A percentile compares a stretch with the other conserved stretches of the same genome.
Conservation (phyloP, 92 coral and sea anemone species). For the Porites evermanni region DNA sequence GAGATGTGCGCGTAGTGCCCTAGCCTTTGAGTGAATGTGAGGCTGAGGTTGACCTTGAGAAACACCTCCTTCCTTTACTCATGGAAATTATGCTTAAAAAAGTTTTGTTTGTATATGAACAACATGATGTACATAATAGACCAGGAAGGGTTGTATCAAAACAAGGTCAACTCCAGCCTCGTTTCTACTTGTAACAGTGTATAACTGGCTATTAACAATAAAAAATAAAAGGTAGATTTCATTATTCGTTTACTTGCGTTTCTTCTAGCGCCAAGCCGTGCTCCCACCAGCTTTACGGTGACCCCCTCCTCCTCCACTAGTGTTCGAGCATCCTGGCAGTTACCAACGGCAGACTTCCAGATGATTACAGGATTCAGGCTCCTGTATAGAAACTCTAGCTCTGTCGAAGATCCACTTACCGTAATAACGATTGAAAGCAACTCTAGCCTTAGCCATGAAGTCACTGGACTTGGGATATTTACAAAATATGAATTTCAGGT, state of each 20-base stretch:
- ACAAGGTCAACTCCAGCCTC: no score
- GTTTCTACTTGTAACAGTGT: no score
- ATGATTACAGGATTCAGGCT: slow-evolving; percentile 12
- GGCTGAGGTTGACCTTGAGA: no score
- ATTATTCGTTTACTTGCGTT: background rate
- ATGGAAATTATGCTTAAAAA: no score
- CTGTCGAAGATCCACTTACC: background rate
- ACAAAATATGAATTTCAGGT: slow-evolving; percentile 47
- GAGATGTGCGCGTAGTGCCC: no score
- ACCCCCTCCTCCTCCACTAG: slow-evolving; percentile 11
- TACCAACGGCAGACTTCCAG: slow-evolving; percentile 15
- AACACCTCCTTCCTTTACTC: no score
- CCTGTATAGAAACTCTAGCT: slow-evolving; percentile 11
- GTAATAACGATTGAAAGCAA: background rate
- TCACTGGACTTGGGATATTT: slow-evolving; percentile 4
- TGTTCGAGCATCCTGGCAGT: slow-evolving; percentile 25
- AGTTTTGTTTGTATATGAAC: no score
- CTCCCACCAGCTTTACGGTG: background rate
- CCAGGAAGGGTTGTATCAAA: no score
- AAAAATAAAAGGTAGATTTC: background rate
- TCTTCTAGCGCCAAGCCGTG: slow-evolving; percentile 35
- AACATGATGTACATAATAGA: no score
- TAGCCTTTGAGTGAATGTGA: no score
- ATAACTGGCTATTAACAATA: no score
- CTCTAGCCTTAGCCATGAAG: background rate